These are phyloP conservation scores for Sepioteuthis lessoniana DNA, from an alignment of 2,888 invertebrate species.

Conservation along the genomic window DNA sequence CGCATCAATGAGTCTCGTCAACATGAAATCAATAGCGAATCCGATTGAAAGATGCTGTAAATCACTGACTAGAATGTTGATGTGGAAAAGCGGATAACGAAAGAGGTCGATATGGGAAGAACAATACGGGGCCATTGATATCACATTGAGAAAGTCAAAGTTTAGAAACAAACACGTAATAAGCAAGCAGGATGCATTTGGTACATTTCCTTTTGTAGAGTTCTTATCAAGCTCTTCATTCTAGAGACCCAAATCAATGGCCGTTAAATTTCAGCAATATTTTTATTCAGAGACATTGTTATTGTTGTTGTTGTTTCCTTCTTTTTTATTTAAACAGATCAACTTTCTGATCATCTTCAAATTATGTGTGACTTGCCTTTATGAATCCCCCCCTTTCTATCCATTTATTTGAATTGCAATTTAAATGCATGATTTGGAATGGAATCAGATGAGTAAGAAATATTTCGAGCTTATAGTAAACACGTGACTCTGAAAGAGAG, in stretches of 20 bases:
- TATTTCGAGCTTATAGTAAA: background rate
- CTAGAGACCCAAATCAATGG: background rate
- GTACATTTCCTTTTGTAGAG: background rate
- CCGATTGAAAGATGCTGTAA: background rate
- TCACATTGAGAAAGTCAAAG: background rate
- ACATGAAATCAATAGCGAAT: background rate
- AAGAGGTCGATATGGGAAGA: background rate
- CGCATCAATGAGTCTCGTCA: background rate
- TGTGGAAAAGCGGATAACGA: background rate
- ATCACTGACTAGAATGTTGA: background rate
- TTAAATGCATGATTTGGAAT: background rate
- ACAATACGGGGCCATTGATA: conserved; percentile 33
- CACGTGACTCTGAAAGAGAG: background rate
- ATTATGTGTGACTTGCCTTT: background rate
- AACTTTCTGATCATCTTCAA: background rate
- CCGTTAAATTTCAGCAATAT: too few relatives aligned
- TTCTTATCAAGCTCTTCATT: background rate
- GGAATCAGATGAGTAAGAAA: background rate
- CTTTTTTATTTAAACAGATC: background rate
- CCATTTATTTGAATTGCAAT: background rate
- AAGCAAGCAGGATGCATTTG: background rate
- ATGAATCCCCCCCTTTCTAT: background rate
- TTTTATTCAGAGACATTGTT: too few relatives aligned
- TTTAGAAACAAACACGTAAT: background rate
- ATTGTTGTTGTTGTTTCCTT: too few relatives aligned